Evolutionary conservation across 2,113 vertebrate genomes (phyloP).

Genomic region (Ciconia stormi): DNA sequence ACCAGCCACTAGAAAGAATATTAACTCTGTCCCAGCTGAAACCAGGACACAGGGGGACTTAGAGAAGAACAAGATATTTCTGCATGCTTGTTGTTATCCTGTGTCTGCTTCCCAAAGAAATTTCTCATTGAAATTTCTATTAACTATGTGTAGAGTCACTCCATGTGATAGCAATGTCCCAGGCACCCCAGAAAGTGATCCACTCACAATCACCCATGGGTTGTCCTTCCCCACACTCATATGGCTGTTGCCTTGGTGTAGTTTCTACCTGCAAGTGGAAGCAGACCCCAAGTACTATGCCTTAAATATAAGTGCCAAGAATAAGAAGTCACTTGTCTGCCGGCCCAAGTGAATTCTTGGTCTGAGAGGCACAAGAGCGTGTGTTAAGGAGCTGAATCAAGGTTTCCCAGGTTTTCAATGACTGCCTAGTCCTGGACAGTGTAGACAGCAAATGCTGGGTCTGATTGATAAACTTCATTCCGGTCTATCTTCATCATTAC

Average conservation of each 20-base stretch:
- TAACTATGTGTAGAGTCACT: background rate
- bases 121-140: background rate
- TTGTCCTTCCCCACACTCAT: background rate
- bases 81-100: background rate
- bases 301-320: background rate
- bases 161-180: background rate
- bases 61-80: background rate
- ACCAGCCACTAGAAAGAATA: too few relatives aligned
- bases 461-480: background rate
- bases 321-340: background rate
- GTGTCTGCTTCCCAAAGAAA: background rate
- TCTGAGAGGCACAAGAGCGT: background rate
- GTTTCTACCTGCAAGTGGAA: background rate
- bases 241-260: background rate
- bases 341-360: background rate
- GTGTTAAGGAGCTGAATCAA: background rate
- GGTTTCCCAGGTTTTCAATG: background rate
- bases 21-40: too few relatives aligned
- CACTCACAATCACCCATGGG: background rate
- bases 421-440: background rate
- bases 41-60: background rate
- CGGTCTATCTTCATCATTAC: background rate
- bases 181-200: background rate
- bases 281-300: background rate
- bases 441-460: background rate